Evolutionary conservation across 2,888 invertebrate genomes (phyloP).

Genomic region (Latrodectus elegans): DNA sequence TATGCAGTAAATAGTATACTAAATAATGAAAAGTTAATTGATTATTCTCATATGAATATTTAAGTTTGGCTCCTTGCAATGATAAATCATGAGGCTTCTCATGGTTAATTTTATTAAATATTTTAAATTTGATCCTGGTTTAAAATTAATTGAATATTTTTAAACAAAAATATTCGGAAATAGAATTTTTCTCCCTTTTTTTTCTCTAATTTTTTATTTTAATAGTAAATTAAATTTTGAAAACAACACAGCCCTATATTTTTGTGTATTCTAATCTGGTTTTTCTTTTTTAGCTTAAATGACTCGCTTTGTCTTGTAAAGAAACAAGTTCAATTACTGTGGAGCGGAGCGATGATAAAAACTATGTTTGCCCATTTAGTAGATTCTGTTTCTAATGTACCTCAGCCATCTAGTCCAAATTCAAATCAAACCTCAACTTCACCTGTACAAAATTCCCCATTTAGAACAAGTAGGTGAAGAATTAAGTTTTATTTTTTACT

Average conservation of each 20-base stretch:
- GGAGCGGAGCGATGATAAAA: constrained; percentile 79
- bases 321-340: constrained; percentile 83
- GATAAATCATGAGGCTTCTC: too few relatives aligned
- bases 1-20: too few relatives aligned
- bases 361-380: constrained; percentile 75
- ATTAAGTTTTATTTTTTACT: background rate
- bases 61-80: too few relatives aligned
- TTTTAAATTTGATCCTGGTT: too few relatives aligned
- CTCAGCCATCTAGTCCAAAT: constrained; percentile 54
- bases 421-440: constrained; percentile 53
- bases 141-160: too few relatives aligned
- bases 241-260: background rate
- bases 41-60: too few relatives aligned
- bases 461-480: constrained; percentile 64
- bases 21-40: too few relatives aligned
- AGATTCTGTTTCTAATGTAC: constrained; percentile 50
- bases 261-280: too few relatives aligned
- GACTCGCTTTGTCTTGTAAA: constrained; percentile 83
- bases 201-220: too few relatives aligned
- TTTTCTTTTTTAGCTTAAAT: constrained; percentile 78
- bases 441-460: constrained; percentile 64
- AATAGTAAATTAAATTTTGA: background rate
- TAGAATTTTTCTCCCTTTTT: too few relatives aligned
- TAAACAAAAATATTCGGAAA: too few relatives aligned
- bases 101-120: too few relatives aligned